phyloP scores from a whole-genome alignment of 2,888 invertebrate genomes.

The Apodemia mormo region DNA sequence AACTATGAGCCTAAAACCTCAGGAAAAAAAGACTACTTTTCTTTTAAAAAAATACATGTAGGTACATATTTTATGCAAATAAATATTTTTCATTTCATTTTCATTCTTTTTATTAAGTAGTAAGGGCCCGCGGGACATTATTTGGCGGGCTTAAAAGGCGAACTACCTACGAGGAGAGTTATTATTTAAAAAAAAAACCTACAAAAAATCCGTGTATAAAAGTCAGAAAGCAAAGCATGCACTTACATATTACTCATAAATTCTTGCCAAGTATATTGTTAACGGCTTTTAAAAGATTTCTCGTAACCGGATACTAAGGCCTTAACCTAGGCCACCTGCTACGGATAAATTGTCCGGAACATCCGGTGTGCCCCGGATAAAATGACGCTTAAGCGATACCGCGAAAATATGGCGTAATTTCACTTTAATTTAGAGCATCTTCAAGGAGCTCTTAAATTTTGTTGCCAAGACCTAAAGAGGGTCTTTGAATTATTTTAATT shows the following conservation, averaged over 20 bases:
- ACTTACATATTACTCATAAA: neutral
- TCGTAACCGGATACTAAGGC: slow-evolving; percentile 17
- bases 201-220: neutral
- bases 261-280: slow-evolving; percentile 19
- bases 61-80: too few species aligned
- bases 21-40: too few species aligned
- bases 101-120: too few species aligned
- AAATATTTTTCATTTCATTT: too few species aligned
- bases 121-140: too few species aligned
- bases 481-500: slow-evolving; percentile 14
- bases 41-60: too few species aligned
- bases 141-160: too few species aligned
- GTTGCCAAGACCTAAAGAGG: neutral
- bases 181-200: neutral
- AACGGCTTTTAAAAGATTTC: slow-evolving; percentile 20
- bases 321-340: slow-evolving; percentile 51
- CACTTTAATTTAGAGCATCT: slow-evolving; percentile 21
- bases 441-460: slow-evolving; percentile 20
- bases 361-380: slow-evolving; percentile 28
- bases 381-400: slow-evolving; percentile 23
- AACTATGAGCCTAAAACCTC: too few species aligned
- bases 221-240: neutral
- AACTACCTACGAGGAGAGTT: too few species aligned
- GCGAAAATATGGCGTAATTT: slow-evolving; percentile 26
- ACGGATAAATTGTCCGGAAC: slow-evolving; percentile 55